Conservation (phyloP, 2,797 vertebrate species). For the Brachymystax lenok region DNA sequence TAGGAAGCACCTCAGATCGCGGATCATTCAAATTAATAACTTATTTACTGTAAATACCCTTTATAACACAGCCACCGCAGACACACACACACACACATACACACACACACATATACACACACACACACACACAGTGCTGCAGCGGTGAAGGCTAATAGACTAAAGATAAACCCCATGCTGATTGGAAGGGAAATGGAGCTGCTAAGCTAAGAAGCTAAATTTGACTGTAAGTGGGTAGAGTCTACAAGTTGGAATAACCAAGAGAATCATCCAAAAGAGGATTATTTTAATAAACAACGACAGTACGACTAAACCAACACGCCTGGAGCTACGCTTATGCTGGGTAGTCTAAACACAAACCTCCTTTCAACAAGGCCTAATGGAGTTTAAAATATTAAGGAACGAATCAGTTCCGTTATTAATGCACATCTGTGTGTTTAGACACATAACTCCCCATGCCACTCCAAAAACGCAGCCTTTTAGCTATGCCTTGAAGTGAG, state of each 20-base stretch:
- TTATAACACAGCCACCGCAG: too few relatives aligned
- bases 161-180: not conserved
- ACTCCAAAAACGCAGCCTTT: not conserved
- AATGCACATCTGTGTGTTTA: not conserved
- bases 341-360: not conserved
- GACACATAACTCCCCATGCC: not conserved
- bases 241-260: not conserved
- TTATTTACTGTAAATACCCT: too few relatives aligned
- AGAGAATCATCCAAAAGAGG: not conserved
- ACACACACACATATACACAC: too few relatives aligned
- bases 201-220: not conserved
- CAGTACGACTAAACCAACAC: not conserved
- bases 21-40: too few relatives aligned
- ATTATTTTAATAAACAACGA: not conserved
- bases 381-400: not conserved
- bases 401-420: not conserved
- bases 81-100: too few relatives aligned
- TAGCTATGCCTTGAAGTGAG: too few relatives aligned
- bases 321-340: not conserved
- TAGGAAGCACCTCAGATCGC: not conserved
- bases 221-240: not conserved
- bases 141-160: too few relatives aligned
- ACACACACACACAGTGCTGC: too few relatives aligned
- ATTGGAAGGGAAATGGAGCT: not conserved
- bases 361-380: not conserved